These are phyloP conservation scores for Propithecus perrieri DNA, from an alignment of 2,797 vertebrate species.

Conservation along the genomic window DNA sequence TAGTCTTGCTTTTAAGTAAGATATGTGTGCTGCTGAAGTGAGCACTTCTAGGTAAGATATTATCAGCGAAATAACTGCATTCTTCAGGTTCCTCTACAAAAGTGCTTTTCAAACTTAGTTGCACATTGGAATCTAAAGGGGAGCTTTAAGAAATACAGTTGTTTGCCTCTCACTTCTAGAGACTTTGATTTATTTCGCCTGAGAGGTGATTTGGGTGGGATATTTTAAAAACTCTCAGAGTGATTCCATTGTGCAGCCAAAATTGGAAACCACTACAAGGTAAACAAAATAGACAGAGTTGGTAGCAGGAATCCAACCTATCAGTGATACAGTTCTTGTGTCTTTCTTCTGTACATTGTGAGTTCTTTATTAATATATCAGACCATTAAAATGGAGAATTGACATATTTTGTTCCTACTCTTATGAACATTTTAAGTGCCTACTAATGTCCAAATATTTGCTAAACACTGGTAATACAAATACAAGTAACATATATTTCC, in stretches of 20 bases:
- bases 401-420: neutral
- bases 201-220: neutral
- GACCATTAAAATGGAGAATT: neutral
- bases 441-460: neutral
- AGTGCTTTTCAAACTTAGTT: neutral
- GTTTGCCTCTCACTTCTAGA: neutral
- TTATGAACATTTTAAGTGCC: neutral
- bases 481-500: neutral
- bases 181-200: slow-evolving; percentile 6
- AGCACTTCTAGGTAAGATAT: neutral
- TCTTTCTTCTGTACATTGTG: neutral
- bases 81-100: neutral
- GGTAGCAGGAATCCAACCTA: neutral
- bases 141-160: neutral
- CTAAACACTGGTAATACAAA: neutral
- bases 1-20: neutral
- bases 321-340: neutral
- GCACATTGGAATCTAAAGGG: neutral
- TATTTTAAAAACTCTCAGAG: neutral
- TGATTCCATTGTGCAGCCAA: neutral
- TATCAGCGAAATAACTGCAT: neutral
- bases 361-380: neutral
- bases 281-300: neutral
- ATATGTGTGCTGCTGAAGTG: too few relatives aligned
- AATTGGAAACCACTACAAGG: neutral